Percentiles rank a stretch among this genome's conserved stretches.
These are phyloP conservation scores for Drosophila stalkeri DNA, from an alignment of 2,888 invertebrate genomes.

Conservation along the genomic window DNA sequence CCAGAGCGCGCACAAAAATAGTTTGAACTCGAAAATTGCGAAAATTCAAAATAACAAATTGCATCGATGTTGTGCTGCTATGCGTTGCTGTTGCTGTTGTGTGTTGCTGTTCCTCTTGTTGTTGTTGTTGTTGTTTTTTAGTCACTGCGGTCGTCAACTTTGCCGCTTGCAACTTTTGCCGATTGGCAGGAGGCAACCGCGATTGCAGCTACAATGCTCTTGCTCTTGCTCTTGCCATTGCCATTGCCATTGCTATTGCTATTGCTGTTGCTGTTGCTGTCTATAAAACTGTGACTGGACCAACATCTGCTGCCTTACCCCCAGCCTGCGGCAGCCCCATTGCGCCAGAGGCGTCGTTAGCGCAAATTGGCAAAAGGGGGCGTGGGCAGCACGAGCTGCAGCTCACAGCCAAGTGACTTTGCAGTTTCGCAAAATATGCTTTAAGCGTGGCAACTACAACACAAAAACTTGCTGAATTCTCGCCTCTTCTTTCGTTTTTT, in stretches of 20 bases:
- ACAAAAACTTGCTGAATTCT: conserved; percentile 26
- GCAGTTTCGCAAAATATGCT: conserved; percentile 26
- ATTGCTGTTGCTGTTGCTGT: conserved; percentile 25
- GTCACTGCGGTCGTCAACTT: conserved; percentile 71
- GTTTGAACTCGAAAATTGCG: conserved; percentile 69
- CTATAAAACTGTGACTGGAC: conserved; percentile 61
- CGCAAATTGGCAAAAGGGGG: conserved; percentile 55
- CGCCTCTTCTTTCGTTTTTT: background rate
- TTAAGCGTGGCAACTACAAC: conserved; percentile 2
- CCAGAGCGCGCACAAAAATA: conserved; percentile 50
- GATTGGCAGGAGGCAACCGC: conserved; percentile 77
- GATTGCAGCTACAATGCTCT: conserved; percentile 50
- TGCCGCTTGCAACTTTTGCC: conserved; percentile 70
- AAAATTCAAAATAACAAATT: conserved; percentile 79
- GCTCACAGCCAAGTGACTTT: conserved; percentile 44
- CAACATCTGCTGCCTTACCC: conserved; percentile 11
- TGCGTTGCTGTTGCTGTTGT: conserved; percentile 15
- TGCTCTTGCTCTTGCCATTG: conserved; percentile 13
- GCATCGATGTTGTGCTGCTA: conserved; percentile 59
- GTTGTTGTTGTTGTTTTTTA: conserved; percentile 49
- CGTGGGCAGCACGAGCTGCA: conserved; percentile 25
- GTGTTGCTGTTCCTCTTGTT: conserved; percentile 1
- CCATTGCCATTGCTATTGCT: background rate
- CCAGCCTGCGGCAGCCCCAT: conserved; percentile 7
- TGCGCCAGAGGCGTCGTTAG: conserved; percentile 72